Base-by-base conservation (phyloP, 1,140 invertebrate genomes). In the Neotoxoptera formosana region DNA sequence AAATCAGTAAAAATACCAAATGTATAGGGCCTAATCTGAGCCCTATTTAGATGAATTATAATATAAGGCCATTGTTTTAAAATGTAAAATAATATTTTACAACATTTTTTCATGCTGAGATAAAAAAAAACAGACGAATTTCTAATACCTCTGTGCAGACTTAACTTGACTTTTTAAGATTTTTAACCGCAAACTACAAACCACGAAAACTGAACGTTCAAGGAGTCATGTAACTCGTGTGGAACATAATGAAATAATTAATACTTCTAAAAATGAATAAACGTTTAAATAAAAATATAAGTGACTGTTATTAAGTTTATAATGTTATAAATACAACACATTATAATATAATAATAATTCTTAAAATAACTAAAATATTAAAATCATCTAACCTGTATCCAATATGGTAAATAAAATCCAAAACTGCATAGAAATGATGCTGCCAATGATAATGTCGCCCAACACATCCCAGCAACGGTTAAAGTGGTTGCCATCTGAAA, bases 391-490 rank as follows among this genome's bases (percentile, higher is more conserved):
- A 97, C 97, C 95, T 97, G 96, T 93, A 97, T 96, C 97, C 97
- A 97, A 95, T 96, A 97, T 90, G 97, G 97, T 94, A 97, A 95
- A 94, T 97, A 97, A 95, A 97, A 97, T 93, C 97, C 97, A 23
- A 96, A 96, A 94, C 96, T 96, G 94, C 96, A 96, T 34, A 96
- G 95, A 67, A 97, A 95, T n/a, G 97, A 96, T 81, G 96, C 96
- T 53, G 96, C 95, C 76, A 97, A 95, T 53, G 97, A 97, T 93
- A 97, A 94, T 67, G 96, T 95, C 23, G 96, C 96, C 97, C 97
- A 97, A 93, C 96, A 95, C 92, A 97, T 95, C 84, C 97, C 97
- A 81, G 96, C 95, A 84, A 96, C 96, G 92, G 96, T 97, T 94
- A 97, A 94, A 90, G 95, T 96, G 14, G 96, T 95, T 34, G 95